These are phyloP conservation scores for Seriola rivoliana DNA, from an alignment of 2,113 vertebrate genomes.

Conservation along the genomic window DNA sequence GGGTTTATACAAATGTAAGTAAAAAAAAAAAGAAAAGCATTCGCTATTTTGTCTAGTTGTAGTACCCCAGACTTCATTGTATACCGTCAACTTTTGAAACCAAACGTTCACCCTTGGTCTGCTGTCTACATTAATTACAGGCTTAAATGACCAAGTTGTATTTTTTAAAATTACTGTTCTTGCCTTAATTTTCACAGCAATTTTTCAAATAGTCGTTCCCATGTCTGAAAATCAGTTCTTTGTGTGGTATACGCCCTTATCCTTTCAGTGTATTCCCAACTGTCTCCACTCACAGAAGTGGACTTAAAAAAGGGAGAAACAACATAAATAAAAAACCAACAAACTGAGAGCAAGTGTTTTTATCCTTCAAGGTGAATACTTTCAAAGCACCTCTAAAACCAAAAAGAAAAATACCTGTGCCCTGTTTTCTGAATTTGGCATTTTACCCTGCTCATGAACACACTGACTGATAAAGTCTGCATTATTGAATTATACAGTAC, in stretches of 20 bases:
- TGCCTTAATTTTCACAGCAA: background rate
- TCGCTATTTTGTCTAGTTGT: background rate
- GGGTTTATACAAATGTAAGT: background rate
- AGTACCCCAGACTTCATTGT: background rate
- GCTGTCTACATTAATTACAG: background rate
- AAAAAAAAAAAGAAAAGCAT: background rate
- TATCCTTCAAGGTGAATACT: conserved; percentile 39
- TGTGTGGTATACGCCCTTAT: background rate
- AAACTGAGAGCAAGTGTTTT: background rate
- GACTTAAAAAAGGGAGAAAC: conserved; percentile 20
- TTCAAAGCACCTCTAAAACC: conserved; percentile 3
- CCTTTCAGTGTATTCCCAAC: background rate
- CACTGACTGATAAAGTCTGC: conserved; percentile 22
- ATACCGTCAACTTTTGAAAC: background rate
- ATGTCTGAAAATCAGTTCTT: background rate
- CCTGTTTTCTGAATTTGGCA: conserved; percentile 20
- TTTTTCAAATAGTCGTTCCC: background rate
- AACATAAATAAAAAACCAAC: conserved; percentile 53
- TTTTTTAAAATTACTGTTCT: background rate
- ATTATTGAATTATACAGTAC: conserved; percentile 25
- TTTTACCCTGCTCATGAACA: conserved; percentile 19
- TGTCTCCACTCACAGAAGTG: background rate
- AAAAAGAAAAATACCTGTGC: conserved; percentile 26
- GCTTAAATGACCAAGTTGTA: background rate
- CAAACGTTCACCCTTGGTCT: background rate